Evolutionary conservation across 2,888 invertebrate genomes (phyloP).

Genomic region (Drosophila pseudotalamancana): DNA sequence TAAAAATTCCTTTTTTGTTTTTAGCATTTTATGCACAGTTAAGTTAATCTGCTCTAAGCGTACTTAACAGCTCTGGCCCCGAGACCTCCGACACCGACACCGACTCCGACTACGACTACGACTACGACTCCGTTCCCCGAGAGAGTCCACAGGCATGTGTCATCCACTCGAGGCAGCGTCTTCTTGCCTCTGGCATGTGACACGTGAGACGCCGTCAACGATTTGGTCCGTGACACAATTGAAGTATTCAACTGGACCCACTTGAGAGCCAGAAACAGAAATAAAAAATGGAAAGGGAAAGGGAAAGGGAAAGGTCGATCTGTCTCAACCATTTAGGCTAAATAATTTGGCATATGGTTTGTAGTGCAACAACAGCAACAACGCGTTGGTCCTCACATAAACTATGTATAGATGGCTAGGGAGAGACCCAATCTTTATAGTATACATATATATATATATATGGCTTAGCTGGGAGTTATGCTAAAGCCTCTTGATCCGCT

Average conservation of each 20-base stretch:
- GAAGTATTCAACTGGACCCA: constrained; percentile 46
- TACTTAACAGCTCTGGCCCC: constrained; percentile 61
- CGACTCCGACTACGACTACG: background rate
- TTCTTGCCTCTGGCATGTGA: constrained; percentile 47
- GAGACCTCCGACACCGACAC: constrained; percentile 24
- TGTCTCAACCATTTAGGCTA: constrained; percentile 12
- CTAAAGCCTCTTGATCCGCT: background rate
- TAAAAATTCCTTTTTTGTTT: constrained; percentile 64
- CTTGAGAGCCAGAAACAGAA: constrained; percentile 36
- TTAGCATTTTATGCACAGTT: constrained; percentile 76
- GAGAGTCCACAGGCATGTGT: constrained; percentile 65
- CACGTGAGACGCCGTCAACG: constrained; percentile 61
- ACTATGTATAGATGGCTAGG: too few species aligned
- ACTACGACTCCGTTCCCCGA: constrained; percentile 2
- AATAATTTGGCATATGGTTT: constrained; percentile 48
- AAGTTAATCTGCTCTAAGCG: constrained; percentile 77
- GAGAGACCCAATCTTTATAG: too few species aligned
- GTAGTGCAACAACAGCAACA: constrained; percentile 4
- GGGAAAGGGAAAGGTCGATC: constrained; percentile 14
- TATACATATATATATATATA: too few species aligned
- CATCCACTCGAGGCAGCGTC: constrained; percentile 58
- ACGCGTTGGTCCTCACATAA: constrained; percentile 35
- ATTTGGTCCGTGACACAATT: constrained; percentile 64
- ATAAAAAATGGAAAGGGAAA: background rate
- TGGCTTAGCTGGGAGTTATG: background rate